Evolutionary conservation across 2,888 invertebrate genomes (phyloP).

Genomic region (Crocallis elinguaria): DNA sequence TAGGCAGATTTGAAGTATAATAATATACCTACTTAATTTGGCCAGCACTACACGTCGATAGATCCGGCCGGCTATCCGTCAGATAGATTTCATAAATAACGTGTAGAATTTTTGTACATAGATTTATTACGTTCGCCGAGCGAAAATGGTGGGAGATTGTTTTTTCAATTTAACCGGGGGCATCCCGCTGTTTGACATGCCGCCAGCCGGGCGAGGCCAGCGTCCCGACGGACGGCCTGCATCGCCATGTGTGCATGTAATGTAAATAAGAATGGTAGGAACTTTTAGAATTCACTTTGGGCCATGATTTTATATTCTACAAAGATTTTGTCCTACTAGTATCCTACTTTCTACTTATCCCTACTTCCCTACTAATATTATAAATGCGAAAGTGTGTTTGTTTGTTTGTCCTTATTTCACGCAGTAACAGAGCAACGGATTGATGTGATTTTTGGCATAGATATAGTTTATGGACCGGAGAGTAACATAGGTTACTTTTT

Average conservation of each 20-base stretch:
- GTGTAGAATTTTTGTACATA: constrained; percentile 85
- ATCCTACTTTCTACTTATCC: too few relatives aligned
- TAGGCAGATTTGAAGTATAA: neutral
- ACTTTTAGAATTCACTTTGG: neutral
- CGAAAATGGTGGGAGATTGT: constrained; percentile 85
- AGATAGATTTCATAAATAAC: constrained; percentile 84
- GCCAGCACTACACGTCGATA: constrained; percentile 61
- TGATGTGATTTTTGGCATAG: too few relatives aligned
- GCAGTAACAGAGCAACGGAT: too few relatives aligned
- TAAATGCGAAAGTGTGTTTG: too few relatives aligned
- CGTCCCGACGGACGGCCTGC: constrained; percentile 39
- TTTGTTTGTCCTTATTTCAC: too few relatives aligned
- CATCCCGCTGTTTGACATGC: constrained; percentile 81
- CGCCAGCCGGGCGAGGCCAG: constrained; percentile 64
- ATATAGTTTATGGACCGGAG: too few relatives aligned
- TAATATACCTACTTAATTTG: constrained; percentile 37
- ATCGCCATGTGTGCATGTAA: neutral
- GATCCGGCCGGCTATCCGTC: constrained; percentile 59
- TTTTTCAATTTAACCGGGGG: constrained; percentile 83
- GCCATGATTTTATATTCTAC: neutral
- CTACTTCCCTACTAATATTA: too few relatives aligned
- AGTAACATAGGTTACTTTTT: too few relatives aligned
- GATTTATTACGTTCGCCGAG: constrained; percentile 84
- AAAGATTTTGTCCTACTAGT: too few relatives aligned
- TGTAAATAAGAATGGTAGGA: constrained; percentile 1